Conservation (phyloP, 2,113 vertebrate genomes). For the Ictalurus furcatus region DNA sequence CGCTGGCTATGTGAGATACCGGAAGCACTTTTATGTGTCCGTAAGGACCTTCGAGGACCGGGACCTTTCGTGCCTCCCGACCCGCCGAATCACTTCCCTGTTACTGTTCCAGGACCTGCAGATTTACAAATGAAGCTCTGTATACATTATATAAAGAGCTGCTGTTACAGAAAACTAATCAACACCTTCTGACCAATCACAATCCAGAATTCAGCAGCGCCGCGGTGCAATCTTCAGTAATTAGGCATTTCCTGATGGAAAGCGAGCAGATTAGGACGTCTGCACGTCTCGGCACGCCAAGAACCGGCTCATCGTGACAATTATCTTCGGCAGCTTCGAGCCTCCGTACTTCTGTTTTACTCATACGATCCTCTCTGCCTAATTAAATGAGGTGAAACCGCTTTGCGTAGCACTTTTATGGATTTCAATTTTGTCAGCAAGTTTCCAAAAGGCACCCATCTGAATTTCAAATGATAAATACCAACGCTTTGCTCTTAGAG, state of each 20-base stretch:
- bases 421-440: constrained; percentile 86
- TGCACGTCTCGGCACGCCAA: background rate
- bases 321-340: constrained; percentile 33
- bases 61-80: no score
- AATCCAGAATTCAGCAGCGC: background rate
- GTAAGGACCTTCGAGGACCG: no score
- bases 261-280: background rate
- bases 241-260: background rate
- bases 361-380: constrained; percentile 57
- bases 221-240: background rate
- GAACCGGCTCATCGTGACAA: constrained; percentile 22
- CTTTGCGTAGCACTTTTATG: constrained; percentile 74
- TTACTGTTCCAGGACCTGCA: no score
- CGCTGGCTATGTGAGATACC: no score
- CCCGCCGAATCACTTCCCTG: no score
- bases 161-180: background rate
- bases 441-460: constrained; percentile 79
- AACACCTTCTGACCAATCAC: background rate
- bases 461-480: constrained; percentile 92
- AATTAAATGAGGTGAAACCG: constrained; percentile 76
- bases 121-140: no score
- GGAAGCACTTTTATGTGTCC: no score
- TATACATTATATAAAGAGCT: background rate
- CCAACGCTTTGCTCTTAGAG: constrained; percentile 74
- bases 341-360: constrained; percentile 42